Base-by-base conservation (phyloP, 2,113 vertebrate genomes). In the Crotalus tigris region DNA sequence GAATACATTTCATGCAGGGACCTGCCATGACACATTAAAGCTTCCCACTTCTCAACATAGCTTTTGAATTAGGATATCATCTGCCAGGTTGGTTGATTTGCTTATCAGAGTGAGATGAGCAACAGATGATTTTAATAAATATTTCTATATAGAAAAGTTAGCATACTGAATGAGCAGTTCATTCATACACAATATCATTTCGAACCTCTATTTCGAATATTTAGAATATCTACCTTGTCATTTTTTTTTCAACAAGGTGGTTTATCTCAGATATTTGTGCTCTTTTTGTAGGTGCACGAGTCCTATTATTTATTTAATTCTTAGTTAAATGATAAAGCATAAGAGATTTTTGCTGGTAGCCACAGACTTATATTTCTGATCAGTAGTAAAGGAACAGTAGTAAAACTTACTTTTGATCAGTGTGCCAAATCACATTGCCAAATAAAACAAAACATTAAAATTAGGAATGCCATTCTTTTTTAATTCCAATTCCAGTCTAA, bases 381-480 rank as follows among this genome's bases (percentile, higher is more conserved):
- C 75, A 21, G 0, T 8, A 3, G 24, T 64, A 51, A 53, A 59
- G 17, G 12, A 1, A 53, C 12, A 54, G 26, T 61, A 0, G 26
- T 59, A 0, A 86, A 58, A 1, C 0, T 0, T 93, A 51, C 19
- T 8, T 1, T 5, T 6, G 23, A 11, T 44, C 88, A 54, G 26
- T 9, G 90, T 5, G 29, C 11, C 87, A 1, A 54, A 92, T 12
- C 19, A 85, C 19, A 59, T 81, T n/a, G 54, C 17, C 51, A 89
- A 54, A 89, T 92, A 53, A 57, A 89, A 92, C 15, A 69, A 13
- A 33, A 2, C 21, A 15, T 53, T n/a, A 85, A 94, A 95, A 90
- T 8, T 15, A 29, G 1, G 0, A 2, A 55, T 92, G 7, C 0
- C 0, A 23, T 1, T 46, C 0, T 92, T 85, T 93, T 3, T 59